Evolutionary conservation across 2,888 invertebrate genomes (phyloP).

Genomic region (Serrognathus titanus): DNA sequence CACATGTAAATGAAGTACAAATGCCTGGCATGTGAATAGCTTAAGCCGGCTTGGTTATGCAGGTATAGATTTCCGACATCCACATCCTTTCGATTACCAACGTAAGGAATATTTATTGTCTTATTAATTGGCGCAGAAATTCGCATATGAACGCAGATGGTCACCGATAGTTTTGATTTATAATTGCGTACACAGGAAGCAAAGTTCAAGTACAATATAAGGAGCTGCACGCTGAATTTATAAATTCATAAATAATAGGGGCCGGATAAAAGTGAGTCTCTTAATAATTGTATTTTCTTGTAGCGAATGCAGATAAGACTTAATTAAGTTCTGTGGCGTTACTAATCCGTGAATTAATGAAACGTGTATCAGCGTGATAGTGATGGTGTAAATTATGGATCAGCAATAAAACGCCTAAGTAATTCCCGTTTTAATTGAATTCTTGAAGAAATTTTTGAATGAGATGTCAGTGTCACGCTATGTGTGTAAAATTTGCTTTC

Average conservation of each 20-base stretch:
- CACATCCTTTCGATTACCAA: too few species aligned
- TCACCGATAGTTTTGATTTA: background rate
- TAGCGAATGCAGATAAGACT: constrained; percentile 22
- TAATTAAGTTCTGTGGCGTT: constrained; percentile 31
- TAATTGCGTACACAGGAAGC: background rate
- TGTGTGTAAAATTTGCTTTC: background rate
- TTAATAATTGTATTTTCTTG: constrained; percentile 31
- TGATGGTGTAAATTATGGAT: constrained; percentile 26
- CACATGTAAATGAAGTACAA: too few species aligned
- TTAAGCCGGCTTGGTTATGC: too few species aligned
- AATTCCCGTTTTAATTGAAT: constrained; percentile 19
- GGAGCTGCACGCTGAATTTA: constrained; percentile 3
- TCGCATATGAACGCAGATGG: too few species aligned
- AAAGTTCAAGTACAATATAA: background rate
- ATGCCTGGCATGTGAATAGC: too few species aligned
- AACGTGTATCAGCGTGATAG: constrained; percentile 21
- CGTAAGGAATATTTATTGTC: too few species aligned
- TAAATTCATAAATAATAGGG: constrained; percentile 19
- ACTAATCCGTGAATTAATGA: constrained; percentile 32
- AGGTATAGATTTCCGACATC: too few species aligned
- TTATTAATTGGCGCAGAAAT: too few species aligned
- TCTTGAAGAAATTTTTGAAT: background rate
- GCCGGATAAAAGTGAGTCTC: constrained; percentile 19
- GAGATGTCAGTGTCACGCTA: background rate
- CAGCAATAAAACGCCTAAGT: constrained; percentile 19